Base-by-base conservation (phyloP, 2,113 vertebrate genomes). In the Podilymbus podiceps region DNA sequence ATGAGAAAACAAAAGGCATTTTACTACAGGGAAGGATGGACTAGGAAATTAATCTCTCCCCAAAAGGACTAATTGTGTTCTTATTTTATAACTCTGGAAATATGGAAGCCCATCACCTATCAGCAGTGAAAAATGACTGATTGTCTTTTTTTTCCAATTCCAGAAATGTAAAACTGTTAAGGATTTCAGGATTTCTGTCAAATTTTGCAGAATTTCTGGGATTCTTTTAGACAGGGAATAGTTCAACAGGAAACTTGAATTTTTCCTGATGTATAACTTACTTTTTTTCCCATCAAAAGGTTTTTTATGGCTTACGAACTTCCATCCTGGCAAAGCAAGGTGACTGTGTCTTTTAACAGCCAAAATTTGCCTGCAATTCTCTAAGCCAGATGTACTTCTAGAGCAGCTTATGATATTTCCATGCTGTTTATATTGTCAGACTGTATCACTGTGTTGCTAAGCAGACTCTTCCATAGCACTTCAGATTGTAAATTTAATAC, bases 381-480 rank as follows among this genome's bases (percentile, higher is more conserved):
- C 74, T 20, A 24, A 78, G 21, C 11, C n/a, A 44, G 31, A 52
- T 18, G 24, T 42, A n/a, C 52, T 67, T 64, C 73, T 77, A 67
- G 76, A 93, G 64, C 82, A 62, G 81, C 35, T 96, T 85, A 28
- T 35, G 77, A 60, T 46, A 49, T 90, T 72, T 80, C 22, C 35
- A 59, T 71, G 76, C 81, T 95, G 56, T 87, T 97, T 95, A 93
- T 93, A 56, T 95, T 92, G 85, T 93, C 81, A 89, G 28, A 23
- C 66, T 64, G 1, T 78, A 52, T 89, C 84, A 50, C 63, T 44
- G 67, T 79, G 60, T 90, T 84, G 50, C 88, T 92, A 52, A 60
- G 27, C 15, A 58, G 92, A 89, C 68, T 81, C 95, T 87, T 21
- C 60, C 59, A 90, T 97, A 49, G 88, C 69, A 67, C 15, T 91